These are phyloP conservation scores for Calyptomena viridis DNA, from an alignment of 2,113 vertebrate genomes.

Conservation along the genomic window DNA sequence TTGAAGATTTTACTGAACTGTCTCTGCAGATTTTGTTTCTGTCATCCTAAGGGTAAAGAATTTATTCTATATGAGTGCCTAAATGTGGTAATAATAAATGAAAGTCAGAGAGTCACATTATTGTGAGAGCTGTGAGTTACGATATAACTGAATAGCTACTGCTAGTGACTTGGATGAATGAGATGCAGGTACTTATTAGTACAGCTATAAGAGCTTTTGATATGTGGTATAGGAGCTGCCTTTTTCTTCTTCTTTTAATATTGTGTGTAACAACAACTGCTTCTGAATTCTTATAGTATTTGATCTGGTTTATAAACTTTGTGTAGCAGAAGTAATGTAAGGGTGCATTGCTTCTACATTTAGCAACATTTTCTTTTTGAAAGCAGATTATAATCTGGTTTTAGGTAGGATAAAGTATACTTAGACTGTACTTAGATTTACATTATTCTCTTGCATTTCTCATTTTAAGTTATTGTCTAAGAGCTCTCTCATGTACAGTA, in stretches of 20 bases:
- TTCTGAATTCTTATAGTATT: not conserved
- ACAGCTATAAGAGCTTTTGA: not conserved
- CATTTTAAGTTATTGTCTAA: slow-evolving; percentile 8
- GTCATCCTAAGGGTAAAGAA: not conserved
- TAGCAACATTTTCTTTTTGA: not conserved
- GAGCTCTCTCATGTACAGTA: not conserved
- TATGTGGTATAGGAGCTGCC: not conserved
- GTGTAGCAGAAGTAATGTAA: not conserved
- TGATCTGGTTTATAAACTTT: not conserved
- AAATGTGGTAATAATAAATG: not conserved
- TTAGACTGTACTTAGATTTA: not conserved
- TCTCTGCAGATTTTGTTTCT: not conserved
- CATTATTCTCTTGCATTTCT: slow-evolving; percentile 1
- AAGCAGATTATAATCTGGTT: not conserved
- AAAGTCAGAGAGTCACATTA: not conserved
- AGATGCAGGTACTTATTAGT: not conserved
- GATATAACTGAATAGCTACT: not conserved
- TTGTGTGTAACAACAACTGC: not conserved
- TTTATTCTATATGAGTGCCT: not conserved
- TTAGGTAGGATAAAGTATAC: not conserved
- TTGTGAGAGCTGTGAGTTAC: not conserved
- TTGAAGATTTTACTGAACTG: not conserved
- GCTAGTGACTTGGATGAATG: not conserved
- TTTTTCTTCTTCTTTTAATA: not conserved
- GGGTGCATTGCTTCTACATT: not conserved